Evolutionary conservation across 2,888 invertebrate genomes (phyloP), one percentile per base, ranked within the genome.

Genomic region (Scrobipalpa atriplicella): DNA sequence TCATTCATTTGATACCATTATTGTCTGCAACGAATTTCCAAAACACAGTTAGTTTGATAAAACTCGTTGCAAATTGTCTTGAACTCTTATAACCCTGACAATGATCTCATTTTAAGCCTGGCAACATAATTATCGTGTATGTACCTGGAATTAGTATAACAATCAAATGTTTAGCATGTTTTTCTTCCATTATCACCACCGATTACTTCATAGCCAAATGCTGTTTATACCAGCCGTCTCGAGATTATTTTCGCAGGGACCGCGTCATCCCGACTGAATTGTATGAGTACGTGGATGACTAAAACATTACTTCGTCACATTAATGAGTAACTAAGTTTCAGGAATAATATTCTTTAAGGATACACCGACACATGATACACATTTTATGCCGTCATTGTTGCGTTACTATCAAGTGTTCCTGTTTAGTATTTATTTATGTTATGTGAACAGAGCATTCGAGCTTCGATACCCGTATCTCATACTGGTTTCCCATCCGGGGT

Each of bases 231-330:
- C 78, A 73, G 75, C 75, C 80, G 78, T 78, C 74, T 68, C 74
- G 72, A 73, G 80, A 85, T 86, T 87, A 89, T 89, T 88, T 89
- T 86, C 69, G 85, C 85, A 77, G 82, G 79, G 79, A 85, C 84
- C 83, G 84, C 90, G 89, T 90, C 90, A 89, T 86, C 81, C 78
- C 76, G 78, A 74, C 82, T 74, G 78, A 81, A 77, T 84, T 82
- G 83, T 82, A 85, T 89, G 87, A 87, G 83, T 88, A 77, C 75
- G 75, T 78, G 82, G 81, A 86, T 90, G 89, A 89, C 86, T 90
- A 88, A 86, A 87, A 82, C 78, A 80, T 79, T 79, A 71, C 78
- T 72, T n/a, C 72, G 75, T 74, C 73, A 73, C 72, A 76, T 71
- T 70, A 75, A 73, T 89, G 87, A 89, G 81, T 87, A 87, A 87